Base-by-base conservation (phyloP, 2,888 invertebrate species). In the Meghimatium bilineatum region DNA sequence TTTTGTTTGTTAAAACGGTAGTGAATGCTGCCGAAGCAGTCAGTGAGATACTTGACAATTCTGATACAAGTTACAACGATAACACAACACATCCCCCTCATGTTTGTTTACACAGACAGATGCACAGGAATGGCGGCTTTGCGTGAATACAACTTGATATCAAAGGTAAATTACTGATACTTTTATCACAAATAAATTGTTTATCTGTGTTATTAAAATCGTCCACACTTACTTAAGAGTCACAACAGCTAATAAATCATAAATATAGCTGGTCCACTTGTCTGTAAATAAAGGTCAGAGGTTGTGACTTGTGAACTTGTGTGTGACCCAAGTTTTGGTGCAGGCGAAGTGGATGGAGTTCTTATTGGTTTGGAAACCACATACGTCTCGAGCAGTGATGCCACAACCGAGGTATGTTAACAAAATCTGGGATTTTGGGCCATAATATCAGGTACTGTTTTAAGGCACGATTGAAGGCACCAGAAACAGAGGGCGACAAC, bases 211-310 rank as follows among this genome's bases (percentile, higher is more conserved):
- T 20, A n/a, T 38, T 49, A 52, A n/a, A n/a, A 80, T n/a, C 44
- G 67, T 20, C 26, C 38, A 23, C 17, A 69, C 78, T 78, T 78
- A 78, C 78, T 71, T 49, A 29, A 1, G 3, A 36, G n/a, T 38
- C 20, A 12, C 29, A 32, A 29, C 66, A 20, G 32, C 23, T 56
- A 34, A 36, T 38, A 69, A 63, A 52, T 77, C n/a, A 69, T 8
- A 17, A 67, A 67, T 17, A 67, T 34, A 32, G 36, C 36, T 72
- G 75, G 81, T 87, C 84, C 82, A 86, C 85, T 85, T 88, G 89
- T 88, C 89, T 88, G 88, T 85, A 67, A 86, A 88, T 89, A 91
- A 91, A 91, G 91, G 91, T 91, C 91, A 91, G 89, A 90, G 91
- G 90, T 91, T 91, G 91, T 91, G 91, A 91, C 91, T 91, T 86